Evolutionary conservation across 1,140 invertebrate species (phyloP).

Genomic region (Eumeta japonica): DNA sequence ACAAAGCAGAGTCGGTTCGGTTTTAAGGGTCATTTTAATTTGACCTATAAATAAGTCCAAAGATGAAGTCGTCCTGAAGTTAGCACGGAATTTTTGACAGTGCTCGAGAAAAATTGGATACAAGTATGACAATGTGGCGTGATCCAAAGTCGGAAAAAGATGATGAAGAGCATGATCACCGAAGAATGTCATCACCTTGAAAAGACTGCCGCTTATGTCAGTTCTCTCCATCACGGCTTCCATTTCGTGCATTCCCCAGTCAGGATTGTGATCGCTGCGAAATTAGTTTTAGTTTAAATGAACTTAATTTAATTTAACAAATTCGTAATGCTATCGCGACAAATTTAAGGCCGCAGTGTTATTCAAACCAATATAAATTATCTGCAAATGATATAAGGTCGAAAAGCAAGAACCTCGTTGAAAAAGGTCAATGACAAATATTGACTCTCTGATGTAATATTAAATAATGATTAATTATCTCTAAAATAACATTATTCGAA

Average conservation of each 20-base stretch:
- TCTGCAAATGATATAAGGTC: too few species aligned
- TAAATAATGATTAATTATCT: too few species aligned
- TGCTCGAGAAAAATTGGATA: slow-evolving; percentile 66
- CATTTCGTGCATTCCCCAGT: slow-evolving; percentile 78
- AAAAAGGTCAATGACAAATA: too few species aligned
- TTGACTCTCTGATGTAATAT: too few species aligned
- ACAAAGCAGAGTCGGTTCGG: slow-evolving; percentile 11
- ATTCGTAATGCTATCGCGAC: neutral
- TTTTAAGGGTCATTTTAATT: slow-evolving; percentile 65
- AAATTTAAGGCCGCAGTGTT: neutral
- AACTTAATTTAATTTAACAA: neutral
- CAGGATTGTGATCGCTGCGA: slow-evolving; percentile 52
- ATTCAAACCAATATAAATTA: neutral
- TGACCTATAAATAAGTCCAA: slow-evolving; percentile 68
- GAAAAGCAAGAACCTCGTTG: too few species aligned
- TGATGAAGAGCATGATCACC: slow-evolving; percentile 79
- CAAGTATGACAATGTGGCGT: slow-evolving; percentile 66
- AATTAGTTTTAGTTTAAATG: too few species aligned
- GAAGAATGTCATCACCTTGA: slow-evolving; percentile 70
- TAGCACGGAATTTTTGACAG: slow-evolving; percentile 67
- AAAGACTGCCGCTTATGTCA: slow-evolving; percentile 68
- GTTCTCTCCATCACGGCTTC: slow-evolving; percentile 72
- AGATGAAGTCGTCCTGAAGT: slow-evolving; percentile 57
- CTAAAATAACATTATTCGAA: too few species aligned
- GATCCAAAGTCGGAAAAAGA: slow-evolving; percentile 80